phyloP scores from a whole-genome alignment of 2,113 vertebrate species.

The Hystrix cristata region DNA sequence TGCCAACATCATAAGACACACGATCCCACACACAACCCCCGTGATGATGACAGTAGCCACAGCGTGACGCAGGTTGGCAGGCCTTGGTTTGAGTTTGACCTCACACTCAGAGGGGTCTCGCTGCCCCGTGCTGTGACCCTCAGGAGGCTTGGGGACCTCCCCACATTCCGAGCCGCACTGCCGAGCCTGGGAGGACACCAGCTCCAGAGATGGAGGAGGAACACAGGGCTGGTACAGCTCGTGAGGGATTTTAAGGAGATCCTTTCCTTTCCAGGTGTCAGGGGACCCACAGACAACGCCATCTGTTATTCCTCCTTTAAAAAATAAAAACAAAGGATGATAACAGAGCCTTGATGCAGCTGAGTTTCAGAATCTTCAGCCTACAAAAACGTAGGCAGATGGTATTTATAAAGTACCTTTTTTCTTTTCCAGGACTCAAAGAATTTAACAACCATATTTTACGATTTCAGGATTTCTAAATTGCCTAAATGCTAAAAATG shows the following conservation, averaged over 20 bases:
- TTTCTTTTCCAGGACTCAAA: neutral
- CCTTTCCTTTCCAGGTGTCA: conserved; percentile 91
- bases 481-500: conserved; percentile 57
- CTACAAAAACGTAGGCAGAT: neutral
- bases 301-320: conserved; percentile 93
- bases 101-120: conserved; percentile 88
- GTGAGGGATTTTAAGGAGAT: conserved; percentile 95
- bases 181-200: conserved; percentile 68
- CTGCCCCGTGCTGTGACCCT: neutral
- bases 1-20: conserved; percentile 97
- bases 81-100: conserved; percentile 90
- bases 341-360: neutral
- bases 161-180: conserved; percentile 86
- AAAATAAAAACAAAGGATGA: conserved; percentile 58
- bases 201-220: neutral
- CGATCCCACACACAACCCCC: conserved; percentile 95
- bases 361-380: neutral
- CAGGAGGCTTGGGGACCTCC: conserved; percentile 63
- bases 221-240: conserved; percentile 94
- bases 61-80: conserved; percentile 94
- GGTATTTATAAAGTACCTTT: conserved; percentile 47
- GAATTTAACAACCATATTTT: conserved; percentile 51
- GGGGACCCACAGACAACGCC: conserved; percentile 92
- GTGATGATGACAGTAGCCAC: conserved; percentile 97
- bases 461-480: conserved; percentile 67